phyloP scores from a whole-genome alignment of 2,113 vertebrate genomes.

The Eidolon helvum region DNA sequence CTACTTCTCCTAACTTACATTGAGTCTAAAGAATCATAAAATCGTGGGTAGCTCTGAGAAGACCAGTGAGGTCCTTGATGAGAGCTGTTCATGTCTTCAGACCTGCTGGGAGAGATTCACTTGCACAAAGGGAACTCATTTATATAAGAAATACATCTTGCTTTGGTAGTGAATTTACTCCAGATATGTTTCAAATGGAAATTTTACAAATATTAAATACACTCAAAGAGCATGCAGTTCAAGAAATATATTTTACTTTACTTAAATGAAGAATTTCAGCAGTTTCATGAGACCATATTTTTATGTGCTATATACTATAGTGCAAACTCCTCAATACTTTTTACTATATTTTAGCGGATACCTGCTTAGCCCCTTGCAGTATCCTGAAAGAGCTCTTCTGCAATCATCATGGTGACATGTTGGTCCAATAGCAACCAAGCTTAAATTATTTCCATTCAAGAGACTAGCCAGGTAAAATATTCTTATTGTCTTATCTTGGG shows the following conservation, averaged over 20 bases:
- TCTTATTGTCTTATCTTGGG: background rate
- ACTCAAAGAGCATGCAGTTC: background rate
- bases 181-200: background rate
- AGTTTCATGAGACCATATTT: background rate
- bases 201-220: background rate
- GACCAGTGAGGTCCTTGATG: background rate
- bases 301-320: background rate
- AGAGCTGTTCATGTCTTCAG: background rate
- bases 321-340: background rate
- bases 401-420: background rate
- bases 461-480: background rate
- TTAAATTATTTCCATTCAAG: background rate
- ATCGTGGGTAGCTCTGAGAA: background rate
- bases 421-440: background rate
- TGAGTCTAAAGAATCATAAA: background rate
- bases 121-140: background rate
- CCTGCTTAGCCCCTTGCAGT: background rate
- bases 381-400: background rate
- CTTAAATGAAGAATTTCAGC: background rate
- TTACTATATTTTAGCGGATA: background rate
- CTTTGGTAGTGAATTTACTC: background rate
- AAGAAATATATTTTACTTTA: background rate
- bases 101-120: background rate
- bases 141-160: background rate
- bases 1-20: background rate